phyloP scores from a whole-genome alignment of 2,797 vertebrate genomes.

The Phylloscopus collybita region DNA sequence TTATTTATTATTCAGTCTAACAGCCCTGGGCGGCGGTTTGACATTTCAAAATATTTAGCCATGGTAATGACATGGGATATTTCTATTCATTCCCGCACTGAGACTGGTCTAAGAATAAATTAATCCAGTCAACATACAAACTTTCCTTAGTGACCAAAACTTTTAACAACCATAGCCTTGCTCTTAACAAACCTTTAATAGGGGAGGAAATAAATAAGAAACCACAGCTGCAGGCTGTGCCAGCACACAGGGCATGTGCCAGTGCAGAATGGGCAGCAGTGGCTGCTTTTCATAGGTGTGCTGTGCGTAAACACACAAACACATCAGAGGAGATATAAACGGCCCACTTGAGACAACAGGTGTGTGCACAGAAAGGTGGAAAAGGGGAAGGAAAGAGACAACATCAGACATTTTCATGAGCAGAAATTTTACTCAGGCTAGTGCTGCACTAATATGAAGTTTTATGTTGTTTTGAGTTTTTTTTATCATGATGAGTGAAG shows the following conservation, averaged over 20 bases:
- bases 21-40: not conserved
- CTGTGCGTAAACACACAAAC: not conserved
- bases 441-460: not conserved
- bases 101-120: not conserved
- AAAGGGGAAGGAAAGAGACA: not conserved
- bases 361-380: not conserved
- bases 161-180: not conserved
- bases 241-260: not conserved
- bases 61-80: not conserved
- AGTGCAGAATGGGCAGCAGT: not conserved
- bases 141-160: not conserved
- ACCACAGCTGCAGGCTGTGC: not conserved
- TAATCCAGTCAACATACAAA: not conserved
- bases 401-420: not conserved
- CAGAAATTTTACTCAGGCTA: not conserved
- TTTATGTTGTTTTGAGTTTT: not conserved
- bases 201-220: not conserved
- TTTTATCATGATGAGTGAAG: not conserved
- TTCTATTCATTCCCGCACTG: not conserved
- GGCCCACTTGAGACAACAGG: not conserved
- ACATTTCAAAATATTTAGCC: slow-evolving; percentile 35
- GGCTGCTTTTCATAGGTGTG: not conserved
- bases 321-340: not conserved
- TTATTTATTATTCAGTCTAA: not conserved
- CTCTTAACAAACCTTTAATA: not conserved